Evolutionary conservation across 2,797 vertebrate species (phyloP).

Genomic region (Lutjanus campechanus): DNA sequence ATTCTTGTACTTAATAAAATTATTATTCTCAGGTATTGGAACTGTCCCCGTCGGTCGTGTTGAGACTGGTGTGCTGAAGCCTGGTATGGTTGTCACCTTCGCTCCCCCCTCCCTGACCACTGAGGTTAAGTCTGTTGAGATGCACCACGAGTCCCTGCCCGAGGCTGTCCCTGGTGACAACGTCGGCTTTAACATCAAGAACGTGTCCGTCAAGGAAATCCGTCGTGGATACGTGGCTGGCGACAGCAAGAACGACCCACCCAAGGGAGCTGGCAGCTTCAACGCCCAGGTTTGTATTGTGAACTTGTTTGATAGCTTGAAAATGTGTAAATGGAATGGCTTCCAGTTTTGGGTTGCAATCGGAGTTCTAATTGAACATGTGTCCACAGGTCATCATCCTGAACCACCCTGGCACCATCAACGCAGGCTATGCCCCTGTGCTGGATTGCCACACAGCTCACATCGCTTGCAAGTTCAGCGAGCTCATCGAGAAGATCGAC

Average conservation of each 20-base stretch:
- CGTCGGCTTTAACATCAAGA: conserved; percentile 90
- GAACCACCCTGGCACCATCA: conserved; percentile 86
- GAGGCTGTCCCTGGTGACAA: conserved; percentile 88
- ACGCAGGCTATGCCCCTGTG: conserved; percentile 84
- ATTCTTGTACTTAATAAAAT: accelerated
- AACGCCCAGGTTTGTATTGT: conserved; percentile 81
- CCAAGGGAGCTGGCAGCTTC: conserved; percentile 81
- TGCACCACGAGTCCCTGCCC: conserved; percentile 86
- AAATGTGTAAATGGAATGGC: accelerated
- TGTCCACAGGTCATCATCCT: conserved; percentile 86
- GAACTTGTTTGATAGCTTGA: accelerated
- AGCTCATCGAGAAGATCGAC: conserved; percentile 90
- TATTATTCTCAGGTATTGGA: conserved; percentile 81
- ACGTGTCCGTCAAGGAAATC: conserved; percentile 89
- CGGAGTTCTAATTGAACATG: not conserved
- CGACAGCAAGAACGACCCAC: conserved; percentile 88
- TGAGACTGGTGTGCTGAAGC: conserved; percentile 87
- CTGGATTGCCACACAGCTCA: conserved; percentile 88
- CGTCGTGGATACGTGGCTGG: conserved; percentile 86
- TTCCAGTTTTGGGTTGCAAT: accelerated
- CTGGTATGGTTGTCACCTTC: conserved; percentile 87
- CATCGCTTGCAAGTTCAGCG: conserved; percentile 88
- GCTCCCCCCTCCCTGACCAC: conserved; percentile 85
- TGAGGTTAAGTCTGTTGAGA: conserved; percentile 90
- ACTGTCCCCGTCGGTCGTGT: conserved; percentile 88